Base-by-base conservation (phyloP, 2,888 invertebrate genomes). In the Macropis europaea region DNA sequence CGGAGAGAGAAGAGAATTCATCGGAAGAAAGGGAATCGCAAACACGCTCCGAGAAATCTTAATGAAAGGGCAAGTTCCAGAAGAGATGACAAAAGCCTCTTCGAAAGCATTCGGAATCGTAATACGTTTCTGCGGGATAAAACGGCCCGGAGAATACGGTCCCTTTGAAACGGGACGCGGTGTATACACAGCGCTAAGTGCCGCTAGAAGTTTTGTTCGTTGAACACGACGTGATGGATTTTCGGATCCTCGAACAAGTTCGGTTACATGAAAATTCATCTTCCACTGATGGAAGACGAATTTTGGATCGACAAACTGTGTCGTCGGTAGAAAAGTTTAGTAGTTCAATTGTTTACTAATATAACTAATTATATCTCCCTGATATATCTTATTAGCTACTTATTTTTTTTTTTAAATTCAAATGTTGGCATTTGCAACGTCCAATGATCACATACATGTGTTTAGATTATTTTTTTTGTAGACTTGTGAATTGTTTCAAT, bases 11-110 rank as follows among this genome's bases (percentile, higher is more conserved):
- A 28, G 43, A 45, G 66, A 43, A 59, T 34, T 38, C 66, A 40
- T 52, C 45, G 59, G 54, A 32, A 42, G 67, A 67, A 67, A 70
- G 63, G 32, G 69, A 70, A 70, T 59, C 69, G 69, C 67, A 52
- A 66, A 70, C 69, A 70, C 59, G 59, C 67, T 67, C 59, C 32
- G 67, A 57, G 69, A 52, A 66, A 66, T 69, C 66, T 53, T 66
- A 69, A 69, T 69, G 68, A 72, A 73, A 60, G 54, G 66, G 50
- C 42, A 50, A 66, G 60, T 60, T 72, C 59, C 32, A 40, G 32
- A 45, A 54, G 38, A 26, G 45, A 72, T 54, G 42, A 59, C 57
- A 57, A 57, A 66, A 66, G 43, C 34, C 67, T 71, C 63, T 70
- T 52, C 48, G 56, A 52, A 40, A 22, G 47, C 72, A 67, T 72